These are phyloP conservation scores for Cecidostiba fungosa DNA, from an alignment of 2,888 invertebrate species.

Conservation along the genomic window DNA sequence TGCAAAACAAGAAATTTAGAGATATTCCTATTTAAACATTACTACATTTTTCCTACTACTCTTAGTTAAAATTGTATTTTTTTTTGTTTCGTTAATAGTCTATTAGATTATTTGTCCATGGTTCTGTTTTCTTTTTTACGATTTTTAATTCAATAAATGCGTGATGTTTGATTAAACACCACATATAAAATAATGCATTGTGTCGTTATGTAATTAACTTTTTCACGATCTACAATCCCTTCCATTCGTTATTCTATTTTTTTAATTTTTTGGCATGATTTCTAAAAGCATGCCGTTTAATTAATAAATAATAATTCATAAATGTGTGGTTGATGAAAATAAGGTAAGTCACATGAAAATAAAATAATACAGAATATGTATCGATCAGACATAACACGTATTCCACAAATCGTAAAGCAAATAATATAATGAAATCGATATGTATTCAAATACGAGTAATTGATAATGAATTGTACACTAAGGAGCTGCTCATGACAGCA, in stretches of 20 bases:
- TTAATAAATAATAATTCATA: too few relatives aligned
- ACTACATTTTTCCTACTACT: constrained; percentile 33
- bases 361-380: too few relatives aligned
- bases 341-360: too few relatives aligned
- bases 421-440: too few relatives aligned
- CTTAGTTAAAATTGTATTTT: constrained; percentile 45
- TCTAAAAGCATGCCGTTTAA: too few relatives aligned
- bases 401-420: too few relatives aligned
- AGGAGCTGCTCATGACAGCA: background rate
- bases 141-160: constrained; percentile 58
- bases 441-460: too few relatives aligned
- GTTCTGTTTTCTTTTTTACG: constrained; percentile 58
- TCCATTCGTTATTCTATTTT: background rate
- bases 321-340: too few relatives aligned
- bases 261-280: background rate
- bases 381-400: too few relatives aligned
- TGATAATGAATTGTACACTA: too few relatives aligned
- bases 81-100: constrained; percentile 51
- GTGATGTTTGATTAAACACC: constrained; percentile 55
- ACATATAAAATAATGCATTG: constrained; percentile 26
- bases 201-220: constrained; percentile 8
- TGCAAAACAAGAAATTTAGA: constrained; percentile 4
- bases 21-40: constrained; percentile 34
- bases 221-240: background rate
- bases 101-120: constrained; percentile 50